A percentile compares a stretch with the other conserved stretches of the same genome.
Conservation (phyloP, 2,113 vertebrate genomes). For the Mirza zaza region DNA sequence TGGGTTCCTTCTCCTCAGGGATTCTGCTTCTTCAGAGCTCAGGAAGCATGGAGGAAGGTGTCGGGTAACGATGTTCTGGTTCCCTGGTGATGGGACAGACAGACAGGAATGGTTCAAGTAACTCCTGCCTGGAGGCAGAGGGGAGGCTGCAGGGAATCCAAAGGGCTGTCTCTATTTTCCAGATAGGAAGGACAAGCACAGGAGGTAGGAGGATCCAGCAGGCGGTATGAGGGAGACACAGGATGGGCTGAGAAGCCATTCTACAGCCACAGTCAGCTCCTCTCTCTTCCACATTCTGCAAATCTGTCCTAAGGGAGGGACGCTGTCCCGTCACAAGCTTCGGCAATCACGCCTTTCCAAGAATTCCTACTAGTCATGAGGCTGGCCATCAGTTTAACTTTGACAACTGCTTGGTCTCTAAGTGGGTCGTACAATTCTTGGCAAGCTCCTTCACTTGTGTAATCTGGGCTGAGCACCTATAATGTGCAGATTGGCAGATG, state of each 20-base stretch:
- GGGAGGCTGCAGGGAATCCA: neutral
- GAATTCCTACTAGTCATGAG: neutral
- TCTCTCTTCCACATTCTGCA: neutral
- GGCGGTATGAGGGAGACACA: neutral
- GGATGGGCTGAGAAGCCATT: neutral
- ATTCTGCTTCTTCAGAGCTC: slow-evolving; percentile 32
- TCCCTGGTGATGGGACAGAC: neutral
- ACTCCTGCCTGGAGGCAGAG: neutral
- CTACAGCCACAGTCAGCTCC: neutral
- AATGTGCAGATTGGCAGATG: neutral
- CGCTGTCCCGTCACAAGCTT: neutral
- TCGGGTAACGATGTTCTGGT: neutral
- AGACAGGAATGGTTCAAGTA: neutral
- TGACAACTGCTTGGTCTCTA: neutral
- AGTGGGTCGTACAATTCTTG: neutral
- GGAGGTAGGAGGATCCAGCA: neutral
- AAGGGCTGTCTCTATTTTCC: neutral
- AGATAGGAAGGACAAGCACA: neutral
- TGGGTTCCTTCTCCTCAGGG: slow-evolving; percentile 56
- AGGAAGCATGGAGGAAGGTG: slow-evolving; percentile 11
- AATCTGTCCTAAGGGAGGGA: neutral
- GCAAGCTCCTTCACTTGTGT: neutral
- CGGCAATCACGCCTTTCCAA: neutral
- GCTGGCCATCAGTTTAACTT: neutral
- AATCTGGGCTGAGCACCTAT: neutral